These are phyloP conservation scores for Leucoraja ocellata DNA, from an alignment of 2,797 vertebrate species.

Conservation along the genomic window DNA sequence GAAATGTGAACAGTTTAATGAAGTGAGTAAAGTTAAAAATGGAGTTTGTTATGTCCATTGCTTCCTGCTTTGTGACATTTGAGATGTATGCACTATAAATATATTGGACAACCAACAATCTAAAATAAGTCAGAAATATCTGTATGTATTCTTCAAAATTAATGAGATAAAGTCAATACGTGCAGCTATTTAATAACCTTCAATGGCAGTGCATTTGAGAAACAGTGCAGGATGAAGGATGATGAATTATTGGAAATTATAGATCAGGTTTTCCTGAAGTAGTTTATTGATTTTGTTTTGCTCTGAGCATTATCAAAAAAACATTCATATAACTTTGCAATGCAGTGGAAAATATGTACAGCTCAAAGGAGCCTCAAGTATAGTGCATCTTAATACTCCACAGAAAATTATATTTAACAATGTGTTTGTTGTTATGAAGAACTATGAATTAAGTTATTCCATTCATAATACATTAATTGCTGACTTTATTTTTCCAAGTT, in stretches of 20 bases:
- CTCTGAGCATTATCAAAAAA: neutral
- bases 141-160: constrained; percentile 25
- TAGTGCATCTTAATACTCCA: neutral
- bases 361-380: neutral
- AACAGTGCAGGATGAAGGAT: neutral
- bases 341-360: neutral
- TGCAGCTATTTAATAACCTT: neutral
- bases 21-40: neutral
- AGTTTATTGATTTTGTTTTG: constrained; percentile 30
- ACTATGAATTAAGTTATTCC: neutral
- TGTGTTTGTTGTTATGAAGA: neutral
- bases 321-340: neutral
- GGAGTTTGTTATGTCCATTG: neutral
- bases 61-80: neutral
- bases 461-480: neutral
- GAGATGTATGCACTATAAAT: neutral
- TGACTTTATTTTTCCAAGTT: neutral
- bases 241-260: constrained; percentile 28
- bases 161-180: constrained; percentile 23
- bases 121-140: neutral
- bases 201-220: neutral
- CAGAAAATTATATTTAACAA: neutral
- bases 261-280: constrained; percentile 8
- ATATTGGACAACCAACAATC: neutral
- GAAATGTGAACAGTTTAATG: constrained; percentile 6